These are phyloP conservation scores for Phoronis australis DNA, from an alignment of 2,888 invertebrate species.

Conservation along the genomic window DNA sequence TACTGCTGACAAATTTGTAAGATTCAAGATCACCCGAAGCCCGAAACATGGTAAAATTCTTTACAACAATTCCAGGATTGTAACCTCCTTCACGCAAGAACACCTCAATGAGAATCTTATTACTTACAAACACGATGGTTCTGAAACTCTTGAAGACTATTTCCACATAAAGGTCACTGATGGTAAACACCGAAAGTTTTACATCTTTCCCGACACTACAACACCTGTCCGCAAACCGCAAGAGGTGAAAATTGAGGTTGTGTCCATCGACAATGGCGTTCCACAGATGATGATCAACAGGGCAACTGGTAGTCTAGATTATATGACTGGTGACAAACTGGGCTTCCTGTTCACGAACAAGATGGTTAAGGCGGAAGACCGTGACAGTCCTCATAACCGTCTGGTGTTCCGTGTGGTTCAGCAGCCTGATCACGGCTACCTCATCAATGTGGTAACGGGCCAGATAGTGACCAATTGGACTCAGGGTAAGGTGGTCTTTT, in stretches of 20 bases:
- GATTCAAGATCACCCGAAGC: slow-evolving; percentile 40
- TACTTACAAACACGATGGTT: slow-evolving; percentile 52
- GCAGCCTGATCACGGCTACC: slow-evolving; percentile 37
- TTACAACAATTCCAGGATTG: slow-evolving; percentile 30
- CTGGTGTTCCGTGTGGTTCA: slow-evolving; percentile 36
- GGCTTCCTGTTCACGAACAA: slow-evolving; percentile 39
- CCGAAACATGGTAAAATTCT: slow-evolving; percentile 47
- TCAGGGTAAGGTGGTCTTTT: slow-evolving; percentile 43
- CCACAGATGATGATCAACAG: slow-evolving; percentile 42
- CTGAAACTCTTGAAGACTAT: slow-evolving; percentile 42
- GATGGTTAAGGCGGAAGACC: slow-evolving; percentile 37
- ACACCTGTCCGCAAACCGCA: slow-evolving; percentile 36
- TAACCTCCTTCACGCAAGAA: slow-evolving; percentile 40
- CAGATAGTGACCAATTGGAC: slow-evolving; percentile 43
- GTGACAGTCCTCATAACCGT: slow-evolving; percentile 36
- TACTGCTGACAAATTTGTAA: slow-evolving; percentile 33
- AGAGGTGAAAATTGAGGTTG: slow-evolving; percentile 40
- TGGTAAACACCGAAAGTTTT: slow-evolving; percentile 48
- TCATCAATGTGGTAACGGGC: slow-evolving; percentile 30
- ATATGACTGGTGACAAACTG: slow-evolving; percentile 23
- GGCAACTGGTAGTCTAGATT: slow-evolving; percentile 34
- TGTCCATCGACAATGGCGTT: slow-evolving; percentile 46
- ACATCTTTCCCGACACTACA: slow-evolving; percentile 40
- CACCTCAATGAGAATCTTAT: slow-evolving; percentile 45
- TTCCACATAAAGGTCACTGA: slow-evolving; percentile 49